Evolutionary conservation across 2,888 invertebrate genomes (phyloP).

Genomic region (Cheilosia vulpina): DNA sequence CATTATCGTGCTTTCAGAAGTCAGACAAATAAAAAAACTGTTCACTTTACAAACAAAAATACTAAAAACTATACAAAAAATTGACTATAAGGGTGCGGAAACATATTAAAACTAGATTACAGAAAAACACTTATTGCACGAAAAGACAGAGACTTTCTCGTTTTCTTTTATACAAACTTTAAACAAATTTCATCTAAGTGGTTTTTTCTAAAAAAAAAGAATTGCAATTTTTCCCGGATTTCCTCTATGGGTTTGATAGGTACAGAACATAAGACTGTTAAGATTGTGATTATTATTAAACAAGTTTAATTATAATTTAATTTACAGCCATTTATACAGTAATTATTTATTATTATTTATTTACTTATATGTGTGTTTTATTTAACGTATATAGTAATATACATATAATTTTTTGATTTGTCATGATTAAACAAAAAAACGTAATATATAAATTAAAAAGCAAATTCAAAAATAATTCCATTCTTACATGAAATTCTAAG

Average conservation of each 20-base stretch:
- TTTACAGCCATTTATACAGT: conserved; percentile 75
- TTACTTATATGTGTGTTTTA: conserved; percentile 5
- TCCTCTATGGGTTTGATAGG: conserved; percentile 72
- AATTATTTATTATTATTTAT: conserved; percentile 24
- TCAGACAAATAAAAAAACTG: not conserved
- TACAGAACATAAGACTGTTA: conserved; percentile 62
- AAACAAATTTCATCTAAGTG: conserved; percentile 48
- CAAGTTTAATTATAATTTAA: conserved; percentile 35
- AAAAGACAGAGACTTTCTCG: conserved; percentile 37
- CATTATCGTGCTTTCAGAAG: conserved; percentile 30
- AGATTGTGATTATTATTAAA: conserved; percentile 12
- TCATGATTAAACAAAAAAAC: conserved; percentile 68
- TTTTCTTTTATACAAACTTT: conserved; percentile 26
- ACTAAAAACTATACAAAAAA: conserved; percentile 47
- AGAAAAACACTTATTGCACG: conserved; percentile 57
- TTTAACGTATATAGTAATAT: conserved; percentile 64
- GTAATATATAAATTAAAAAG: conserved; percentile 47
- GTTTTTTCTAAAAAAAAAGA: conserved; percentile 45
- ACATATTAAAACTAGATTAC: conserved; percentile 47
- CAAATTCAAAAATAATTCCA: conserved; percentile 44
- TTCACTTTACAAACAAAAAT: conserved; percentile 8
- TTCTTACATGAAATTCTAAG: conserved; percentile 33
- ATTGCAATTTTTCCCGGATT: conserved; percentile 77
- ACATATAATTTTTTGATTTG: conserved; percentile 59
- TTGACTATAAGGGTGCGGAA: conserved; percentile 65